Evolutionary conservation across 2,888 invertebrate species (phyloP).

Genomic region (Adelphocoris suturalis): DNA sequence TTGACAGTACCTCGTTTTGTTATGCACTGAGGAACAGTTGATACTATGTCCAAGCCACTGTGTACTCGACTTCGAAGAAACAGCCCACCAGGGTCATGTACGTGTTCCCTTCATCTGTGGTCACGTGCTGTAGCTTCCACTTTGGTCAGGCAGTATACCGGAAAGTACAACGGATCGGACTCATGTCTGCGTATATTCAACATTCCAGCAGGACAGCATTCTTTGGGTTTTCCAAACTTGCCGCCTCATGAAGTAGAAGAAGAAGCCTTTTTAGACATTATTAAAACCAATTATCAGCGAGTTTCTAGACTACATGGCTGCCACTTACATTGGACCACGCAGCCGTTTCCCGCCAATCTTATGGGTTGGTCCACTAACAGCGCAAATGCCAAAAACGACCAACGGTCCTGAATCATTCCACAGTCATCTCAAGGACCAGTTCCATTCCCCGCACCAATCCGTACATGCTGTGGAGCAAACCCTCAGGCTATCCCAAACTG

Average conservation of each 20-base stretch:
- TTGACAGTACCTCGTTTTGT: constrained; percentile 14
- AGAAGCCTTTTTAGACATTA: too few species aligned
- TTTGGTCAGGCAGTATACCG: too few species aligned
- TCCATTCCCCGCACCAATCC: neutral
- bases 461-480: neutral
- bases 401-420: too few species aligned
- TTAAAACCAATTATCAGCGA: neutral
- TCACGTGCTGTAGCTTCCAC: constrained; percentile 19
- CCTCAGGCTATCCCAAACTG: neutral
- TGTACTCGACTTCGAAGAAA: constrained; percentile 17
- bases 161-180: neutral
- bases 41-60: constrained; percentile 29
- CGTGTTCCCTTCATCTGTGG: constrained; percentile 23
- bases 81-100: constrained; percentile 34
- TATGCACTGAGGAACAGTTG: constrained; percentile 19
- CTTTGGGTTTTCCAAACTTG: neutral
- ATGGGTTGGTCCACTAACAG: neutral
- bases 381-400: neutral
- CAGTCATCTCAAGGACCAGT: neutral
- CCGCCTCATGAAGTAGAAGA: neutral
- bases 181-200: neutral
- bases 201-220: neutral
- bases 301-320: constrained; percentile 25
- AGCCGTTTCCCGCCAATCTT: constrained; percentile 34
- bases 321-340: constrained; percentile 20